Conservation (phyloP, 2,113 vertebrate genomes). For the Vombatus ursinus region DNA sequence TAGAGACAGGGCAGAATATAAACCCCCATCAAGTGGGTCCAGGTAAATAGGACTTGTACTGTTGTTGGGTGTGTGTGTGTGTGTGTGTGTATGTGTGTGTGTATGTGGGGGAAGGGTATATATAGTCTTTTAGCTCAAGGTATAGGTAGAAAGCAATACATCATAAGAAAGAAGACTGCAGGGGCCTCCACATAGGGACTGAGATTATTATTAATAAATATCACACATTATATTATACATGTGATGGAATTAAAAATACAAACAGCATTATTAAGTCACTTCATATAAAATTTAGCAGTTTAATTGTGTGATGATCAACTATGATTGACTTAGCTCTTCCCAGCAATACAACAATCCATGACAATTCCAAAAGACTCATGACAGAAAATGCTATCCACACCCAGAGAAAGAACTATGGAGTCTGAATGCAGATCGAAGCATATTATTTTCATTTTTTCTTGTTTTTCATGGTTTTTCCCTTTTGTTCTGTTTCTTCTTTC, state of each 20-base stretch:
- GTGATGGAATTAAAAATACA: neutral
- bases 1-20: neutral
- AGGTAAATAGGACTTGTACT: neutral
- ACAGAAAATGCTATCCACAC: neutral
- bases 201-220: neutral
- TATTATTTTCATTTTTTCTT: neutral
- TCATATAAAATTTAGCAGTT: neutral
- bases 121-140: neutral
- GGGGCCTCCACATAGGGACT: neutral
- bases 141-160: neutral
- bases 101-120: neutral
- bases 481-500: neutral
- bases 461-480: neutral
- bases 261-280: neutral
- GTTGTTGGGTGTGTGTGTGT: neutral
- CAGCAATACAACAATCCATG: neutral
- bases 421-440: neutral
- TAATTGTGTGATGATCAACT: neutral
- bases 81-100: too few relatives aligned
- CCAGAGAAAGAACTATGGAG: neutral
- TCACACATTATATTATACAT: neutral
- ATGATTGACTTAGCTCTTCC: neutral
- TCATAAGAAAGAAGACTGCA: neutral
- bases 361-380: neutral
- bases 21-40: neutral